These are phyloP conservation scores for Cichladusa arquata DNA, from an alignment of 2,113 vertebrate species.

Conservation along the genomic window DNA sequence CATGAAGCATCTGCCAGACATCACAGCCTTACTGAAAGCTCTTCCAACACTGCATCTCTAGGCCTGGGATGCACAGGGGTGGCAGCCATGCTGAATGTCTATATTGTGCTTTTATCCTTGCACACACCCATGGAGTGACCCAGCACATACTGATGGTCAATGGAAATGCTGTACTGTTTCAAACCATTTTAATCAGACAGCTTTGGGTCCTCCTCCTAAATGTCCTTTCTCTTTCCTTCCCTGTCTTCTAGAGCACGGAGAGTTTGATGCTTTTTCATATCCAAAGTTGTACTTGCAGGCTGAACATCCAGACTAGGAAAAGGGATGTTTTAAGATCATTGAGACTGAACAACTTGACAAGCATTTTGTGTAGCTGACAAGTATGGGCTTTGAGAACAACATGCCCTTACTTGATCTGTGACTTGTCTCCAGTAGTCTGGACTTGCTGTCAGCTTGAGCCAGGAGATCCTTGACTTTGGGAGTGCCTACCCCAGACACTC, in stretches of 20 bases:
- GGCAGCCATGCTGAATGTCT: not conserved
- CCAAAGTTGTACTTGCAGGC: not conserved
- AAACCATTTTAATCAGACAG: not conserved
- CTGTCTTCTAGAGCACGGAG: not conserved
- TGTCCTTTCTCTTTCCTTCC: not conserved
- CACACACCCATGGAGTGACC: not conserved
- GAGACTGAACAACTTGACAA: not conserved
- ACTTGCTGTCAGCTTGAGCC: not conserved
- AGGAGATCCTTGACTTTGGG: not conserved
- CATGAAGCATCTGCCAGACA: not conserved
- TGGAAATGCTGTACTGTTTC: not conserved
- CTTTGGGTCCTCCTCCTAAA: not conserved
- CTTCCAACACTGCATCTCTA: not conserved
- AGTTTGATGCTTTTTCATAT: not conserved
- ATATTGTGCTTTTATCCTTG: not conserved
- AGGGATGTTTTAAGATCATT: not conserved
- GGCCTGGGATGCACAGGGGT: not conserved
- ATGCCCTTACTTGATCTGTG: not conserved
- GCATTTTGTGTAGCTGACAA: not conserved
- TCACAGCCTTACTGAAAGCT: not conserved
- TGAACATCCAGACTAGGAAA: not conserved
- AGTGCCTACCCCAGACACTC: not conserved
- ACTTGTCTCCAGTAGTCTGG: not conserved
- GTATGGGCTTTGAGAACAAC: not conserved
- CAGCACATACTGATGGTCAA: not conserved